Conservation (phyloP, 2,888 invertebrate genomes). For the Neuroscelio doddi region DNA sequence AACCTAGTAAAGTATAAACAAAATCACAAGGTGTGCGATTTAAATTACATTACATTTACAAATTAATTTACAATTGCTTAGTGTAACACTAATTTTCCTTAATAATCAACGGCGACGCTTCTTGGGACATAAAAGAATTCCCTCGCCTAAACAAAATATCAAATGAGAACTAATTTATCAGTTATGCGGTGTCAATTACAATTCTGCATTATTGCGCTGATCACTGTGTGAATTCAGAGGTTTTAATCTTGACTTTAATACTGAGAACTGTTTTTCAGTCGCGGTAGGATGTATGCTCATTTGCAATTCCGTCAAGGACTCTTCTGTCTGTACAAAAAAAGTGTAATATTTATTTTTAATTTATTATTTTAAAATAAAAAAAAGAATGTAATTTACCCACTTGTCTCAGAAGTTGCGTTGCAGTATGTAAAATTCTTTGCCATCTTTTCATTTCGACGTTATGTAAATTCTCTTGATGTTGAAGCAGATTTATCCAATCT, state of each 20-base stretch:
- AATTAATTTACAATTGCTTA: slow-evolving; percentile 29
- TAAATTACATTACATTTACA: slow-evolving; percentile 33
- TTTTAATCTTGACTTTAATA: slow-evolving; percentile 69
- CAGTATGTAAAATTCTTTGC: slow-evolving; percentile 83
- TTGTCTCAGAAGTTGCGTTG: slow-evolving; percentile 82
- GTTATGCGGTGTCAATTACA: slow-evolving; percentile 40
- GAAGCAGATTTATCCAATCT: slow-evolving; percentile 86
- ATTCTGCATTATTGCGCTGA: slow-evolving; percentile 51
- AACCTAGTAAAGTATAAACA: slow-evolving; percentile 25
- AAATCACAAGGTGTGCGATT: slow-evolving; percentile 39
- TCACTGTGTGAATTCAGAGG: slow-evolving; percentile 59
- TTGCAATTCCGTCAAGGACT: slow-evolving; percentile 82
- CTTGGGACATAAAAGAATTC: too few species aligned
- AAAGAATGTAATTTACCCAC: slow-evolving; percentile 71
- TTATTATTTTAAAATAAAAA: slow-evolving; percentile 8
- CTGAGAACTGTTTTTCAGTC: slow-evolving; percentile 74
- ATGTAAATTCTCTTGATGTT: slow-evolving; percentile 86
- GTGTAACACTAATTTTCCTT: too few species aligned
- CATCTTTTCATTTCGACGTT: slow-evolving; percentile 87
- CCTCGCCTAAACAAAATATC: slow-evolving; percentile 4
- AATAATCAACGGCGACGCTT: too few species aligned
- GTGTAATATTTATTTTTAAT: too few species aligned
- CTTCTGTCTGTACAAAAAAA: slow-evolving; percentile 90
- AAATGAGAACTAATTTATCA: slow-evolving; percentile 9
- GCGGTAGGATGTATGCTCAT: slow-evolving; percentile 76